Base-by-base conservation (phyloP, 2,797 vertebrate species). In the Oreonectes daqikongensis region DNA sequence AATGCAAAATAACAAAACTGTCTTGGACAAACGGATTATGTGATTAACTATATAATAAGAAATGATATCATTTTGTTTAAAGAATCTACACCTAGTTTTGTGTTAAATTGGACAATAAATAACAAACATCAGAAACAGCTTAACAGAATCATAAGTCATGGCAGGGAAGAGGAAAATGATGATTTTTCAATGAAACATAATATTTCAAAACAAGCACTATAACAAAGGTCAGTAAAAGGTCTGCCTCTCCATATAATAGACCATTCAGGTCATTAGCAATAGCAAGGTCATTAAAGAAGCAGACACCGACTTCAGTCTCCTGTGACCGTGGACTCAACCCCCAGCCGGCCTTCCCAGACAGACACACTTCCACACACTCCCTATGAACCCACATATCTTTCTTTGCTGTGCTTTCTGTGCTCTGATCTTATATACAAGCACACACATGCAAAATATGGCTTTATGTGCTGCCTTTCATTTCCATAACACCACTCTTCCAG, bases 191-290 rank as follows among this genome's bases (percentile, higher is more conserved):
- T 57, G 72, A 63, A 76, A 72, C 61, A 69, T 42, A 38, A 35
- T 24, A 59, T 60, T 72, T 69, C 53, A 20, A 63, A 65, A 59
- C 52, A 77, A 38, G 48, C 32, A 48, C n/a, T 59, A 8, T 5
- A 73, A 69, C 69, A 44, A 46, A 40, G 92, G 91, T 92, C 90
- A 92, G 84, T 69, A 77, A 59, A 84, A 81, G 90, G 90, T 42
- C 84, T 53, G 90, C 90, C 88, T 92, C 90, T 83, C 84, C 72
- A 35, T 66, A 85, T 90, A 90, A 90, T 91, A 67, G 72, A 78
- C 84, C 81, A 84, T 78, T 83, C 83, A 83, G 91, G 89, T 90
- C 88, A 89, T 92, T 91, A 91, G 83, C 86, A 69, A 88, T 91
- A 91, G 83, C 86, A 69, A 88, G 85, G 88, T 89, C 88, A 90